Base-by-base conservation (phyloP, 2,113 vertebrate species). In the Dasyurus viverrinus region DNA sequence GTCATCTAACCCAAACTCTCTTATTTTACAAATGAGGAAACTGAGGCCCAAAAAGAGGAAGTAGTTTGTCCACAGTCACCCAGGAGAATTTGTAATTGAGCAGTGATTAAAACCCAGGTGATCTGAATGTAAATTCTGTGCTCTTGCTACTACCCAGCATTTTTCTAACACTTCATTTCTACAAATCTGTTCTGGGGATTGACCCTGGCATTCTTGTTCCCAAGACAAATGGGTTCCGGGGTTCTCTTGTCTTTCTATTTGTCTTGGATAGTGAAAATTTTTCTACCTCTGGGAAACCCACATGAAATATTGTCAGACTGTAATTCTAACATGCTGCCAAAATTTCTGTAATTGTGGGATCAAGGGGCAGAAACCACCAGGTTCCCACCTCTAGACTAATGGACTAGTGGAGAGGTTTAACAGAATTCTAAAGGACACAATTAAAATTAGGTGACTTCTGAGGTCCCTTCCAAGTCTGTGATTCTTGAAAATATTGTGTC, bases 11-110 rank as follows among this genome's bases (percentile, higher is more conserved):
- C 22, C 16, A 23, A n/a, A 42, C 36, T 14, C n/a, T 42, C 27
- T 54, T 26, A 93, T 48, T 50, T 68, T 89, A 54, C 25, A 89
- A 50, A 23, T 42, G 47, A 57, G 55, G 47, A 95, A 96, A 92
- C 57, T 10, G 26, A 94, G 92, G 54, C 76, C 30, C 92, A 22
- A 7, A 92, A 36, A 5, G 19, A 48, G 54, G 47, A 47, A 91
- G 6, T 53, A 16, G 24, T 24, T 90, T 42, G 16, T 84, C 68
- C n/a, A 53, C 50, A 60, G 60, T 54, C 60, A 89, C 14, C 42
- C 53, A 30, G 46, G n/a, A 55, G 46, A 26, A 42, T 52, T 42
- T 54, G 57, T 90, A 76, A 36, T 76, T n/a, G 14, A 76, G 36
- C 14, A 46, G 0, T 1, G 52, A n/a, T 42, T 9, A 57, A 22